Evolutionary conservation across 2,113 vertebrate genomes (phyloP), one percentile per base, ranked within the genome.

Genomic region (Todiramphus chloris): DNA sequence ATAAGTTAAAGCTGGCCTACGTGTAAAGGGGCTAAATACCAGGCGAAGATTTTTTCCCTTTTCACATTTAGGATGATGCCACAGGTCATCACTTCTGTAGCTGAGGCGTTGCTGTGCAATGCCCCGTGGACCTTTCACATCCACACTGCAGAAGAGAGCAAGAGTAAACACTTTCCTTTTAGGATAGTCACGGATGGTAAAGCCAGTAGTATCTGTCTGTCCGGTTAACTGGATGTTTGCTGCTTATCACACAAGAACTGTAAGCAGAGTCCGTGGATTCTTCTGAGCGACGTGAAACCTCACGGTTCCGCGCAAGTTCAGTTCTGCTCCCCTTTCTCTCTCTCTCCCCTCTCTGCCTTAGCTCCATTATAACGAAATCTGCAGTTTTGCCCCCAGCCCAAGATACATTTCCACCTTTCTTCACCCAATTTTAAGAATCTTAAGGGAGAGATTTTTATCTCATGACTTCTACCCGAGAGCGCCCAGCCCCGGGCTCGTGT

Each of bases 1-100:
- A 46, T 94, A 96, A 93, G 87, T 96, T 96, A 95, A 95, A 94
- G 96, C 92, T 94, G 92, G 83, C 94, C 91, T 96, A 94, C 13
- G 0, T 87, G 53, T 85, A 91, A 95, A 83, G 91, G 87, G 96
- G 86, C 93, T 95, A 93, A 90, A 83, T 64, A 95, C 85, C 89
- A 95, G 39, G 85, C 73, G 95, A 90, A 94, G 67, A 73, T 63
- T 87, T 66, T 66, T 96, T 94, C 92, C 89, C 87, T 96, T 97
- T 96, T 97, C 92, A 94, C 82, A 96, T 94, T 96, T 62, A 85
- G 72, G 62, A 69, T 93, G 84, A 78, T 73, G 66, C 62, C 79
- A 95, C 69, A 92, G 86, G 46, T 90, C 20, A 35, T 53, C 41
- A 39, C 46, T 85, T 80, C 77, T 89, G 89, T 75, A 89, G 89